Percentiles rank a stretch among this genome's conserved stretches.
phyloP scores from a whole-genome alignment of 2,888 invertebrate genomes.

The Drosophila gaucha region DNA sequence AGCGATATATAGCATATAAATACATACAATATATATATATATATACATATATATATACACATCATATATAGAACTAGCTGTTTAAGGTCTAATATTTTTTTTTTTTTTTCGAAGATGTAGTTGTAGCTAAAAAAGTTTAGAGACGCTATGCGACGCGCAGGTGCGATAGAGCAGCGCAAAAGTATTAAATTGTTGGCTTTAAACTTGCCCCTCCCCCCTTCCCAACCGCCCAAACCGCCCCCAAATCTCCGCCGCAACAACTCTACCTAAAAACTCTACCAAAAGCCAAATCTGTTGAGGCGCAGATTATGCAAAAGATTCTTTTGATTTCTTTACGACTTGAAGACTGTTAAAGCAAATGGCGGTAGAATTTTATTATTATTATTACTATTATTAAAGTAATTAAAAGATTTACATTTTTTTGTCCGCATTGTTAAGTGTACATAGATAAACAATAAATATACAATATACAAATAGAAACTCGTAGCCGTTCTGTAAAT shows the following conservation, averaged over 20 bases:
- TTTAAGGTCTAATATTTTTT: constrained; percentile 38
- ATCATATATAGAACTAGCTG: constrained; percentile 28
- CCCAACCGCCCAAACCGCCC: background rate
- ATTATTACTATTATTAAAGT: constrained; percentile 32
- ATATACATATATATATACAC: constrained; percentile 18
- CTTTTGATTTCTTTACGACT: constrained; percentile 68
- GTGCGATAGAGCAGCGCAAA: constrained; percentile 46
- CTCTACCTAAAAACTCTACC: constrained; percentile 57
- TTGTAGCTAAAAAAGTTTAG: constrained; percentile 66
- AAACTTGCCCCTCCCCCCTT: constrained; percentile 41
- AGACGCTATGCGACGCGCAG: constrained; percentile 69
- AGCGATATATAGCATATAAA: constrained; percentile 23
- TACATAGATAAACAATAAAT: constrained; percentile 56
- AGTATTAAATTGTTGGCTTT: constrained; percentile 70
- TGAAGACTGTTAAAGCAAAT: constrained; percentile 76
- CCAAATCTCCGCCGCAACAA: constrained; percentile 43
- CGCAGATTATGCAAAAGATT: constrained; percentile 50
- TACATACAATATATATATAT: constrained; percentile 15
- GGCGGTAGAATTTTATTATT: constrained; percentile 62
- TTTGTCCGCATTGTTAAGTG: constrained; percentile 56
- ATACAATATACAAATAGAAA: constrained; percentile 28
- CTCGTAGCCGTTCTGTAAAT: constrained; percentile 60
- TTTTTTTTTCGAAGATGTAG: constrained; percentile 47
- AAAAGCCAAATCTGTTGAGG: constrained; percentile 53
- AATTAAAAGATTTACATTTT: constrained; percentile 22